phyloP scores from a whole-genome alignment of 2,888 invertebrate species.

The Agriotes lineatus region DNA sequence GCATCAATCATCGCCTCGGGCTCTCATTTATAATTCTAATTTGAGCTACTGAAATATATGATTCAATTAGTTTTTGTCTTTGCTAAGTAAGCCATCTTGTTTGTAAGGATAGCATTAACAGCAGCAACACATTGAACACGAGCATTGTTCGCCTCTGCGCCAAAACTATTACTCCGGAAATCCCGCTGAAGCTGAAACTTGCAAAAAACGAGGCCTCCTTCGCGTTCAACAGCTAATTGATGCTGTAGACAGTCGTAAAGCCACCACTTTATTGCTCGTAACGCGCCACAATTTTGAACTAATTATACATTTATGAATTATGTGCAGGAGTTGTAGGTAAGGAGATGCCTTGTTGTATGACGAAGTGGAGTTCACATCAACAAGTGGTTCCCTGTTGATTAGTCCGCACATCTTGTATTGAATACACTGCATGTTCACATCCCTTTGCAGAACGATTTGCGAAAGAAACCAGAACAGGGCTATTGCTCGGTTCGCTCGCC shows the following conservation, averaged over 20 bases:
- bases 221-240: slow-evolving; percentile 18
- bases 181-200: not conserved
- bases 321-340: slow-evolving; percentile 28
- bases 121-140: not conserved
- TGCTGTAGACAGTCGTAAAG: slow-evolving; percentile 31
- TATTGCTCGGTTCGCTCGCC: no score
- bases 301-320: slow-evolving; percentile 52
- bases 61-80: slow-evolving; percentile 60
- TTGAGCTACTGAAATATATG: slow-evolving; percentile 58
- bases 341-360: slow-evolving; percentile 49
- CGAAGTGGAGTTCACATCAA: slow-evolving; percentile 56
- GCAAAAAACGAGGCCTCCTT: not conserved
- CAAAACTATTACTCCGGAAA: not conserved
- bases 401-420: slow-evolving; percentile 49
- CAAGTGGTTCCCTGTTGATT: slow-evolving; percentile 59
- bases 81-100: slow-evolving; percentile 27
- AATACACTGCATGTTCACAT: slow-evolving; percentile 2
- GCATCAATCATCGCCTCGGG: slow-evolving; percentile 52
- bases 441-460: not conserved
- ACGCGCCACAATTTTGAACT: slow-evolving; percentile 46
- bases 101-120: slow-evolving; percentile 18
- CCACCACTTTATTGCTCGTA: slow-evolving; percentile 22
- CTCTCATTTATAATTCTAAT: slow-evolving; percentile 57
- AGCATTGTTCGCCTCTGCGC: not conserved
- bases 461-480: slow-evolving; percentile 3